phyloP scores from a whole-genome alignment of 2,888 invertebrate genomes.

The Melanophora roralis region DNA sequence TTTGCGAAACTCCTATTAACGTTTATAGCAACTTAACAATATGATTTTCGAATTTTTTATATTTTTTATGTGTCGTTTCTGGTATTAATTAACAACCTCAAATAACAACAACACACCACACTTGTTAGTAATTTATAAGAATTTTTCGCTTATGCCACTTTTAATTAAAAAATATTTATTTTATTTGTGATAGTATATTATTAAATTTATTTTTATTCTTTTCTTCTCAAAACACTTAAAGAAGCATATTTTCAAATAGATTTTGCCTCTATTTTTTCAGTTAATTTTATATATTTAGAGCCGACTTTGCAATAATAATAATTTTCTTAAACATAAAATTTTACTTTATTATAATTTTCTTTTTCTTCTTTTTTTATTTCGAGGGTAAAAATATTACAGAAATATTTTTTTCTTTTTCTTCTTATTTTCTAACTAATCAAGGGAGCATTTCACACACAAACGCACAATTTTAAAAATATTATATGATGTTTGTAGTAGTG shows the following conservation, averaged over 20 bases:
- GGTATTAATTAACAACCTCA: too few species aligned
- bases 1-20: too few species aligned
- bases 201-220: background rate
- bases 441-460: background rate
- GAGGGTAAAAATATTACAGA: background rate
- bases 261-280: background rate
- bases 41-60: too few species aligned
- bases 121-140: too few species aligned
- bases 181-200: too few species aligned
- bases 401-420: background rate
- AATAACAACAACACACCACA: too few species aligned
- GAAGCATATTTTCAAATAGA: conserved; percentile 5
- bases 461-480: background rate
- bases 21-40: too few species aligned
- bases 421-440: background rate
- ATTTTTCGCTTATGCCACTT: too few species aligned
- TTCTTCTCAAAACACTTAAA: conserved; percentile 30
- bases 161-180: too few species aligned
- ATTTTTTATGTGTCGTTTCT: too few species aligned
- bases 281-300: background rate
- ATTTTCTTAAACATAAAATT: conserved; percentile 40
- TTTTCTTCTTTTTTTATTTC: background rate
- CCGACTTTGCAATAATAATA: background rate
- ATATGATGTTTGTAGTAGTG: background rate
- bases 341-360: conserved; percentile 16